These are phyloP conservation scores for Rhabdornis inornatus DNA, from an alignment of 2,113 vertebrate genomes.

Conservation along the genomic window DNA sequence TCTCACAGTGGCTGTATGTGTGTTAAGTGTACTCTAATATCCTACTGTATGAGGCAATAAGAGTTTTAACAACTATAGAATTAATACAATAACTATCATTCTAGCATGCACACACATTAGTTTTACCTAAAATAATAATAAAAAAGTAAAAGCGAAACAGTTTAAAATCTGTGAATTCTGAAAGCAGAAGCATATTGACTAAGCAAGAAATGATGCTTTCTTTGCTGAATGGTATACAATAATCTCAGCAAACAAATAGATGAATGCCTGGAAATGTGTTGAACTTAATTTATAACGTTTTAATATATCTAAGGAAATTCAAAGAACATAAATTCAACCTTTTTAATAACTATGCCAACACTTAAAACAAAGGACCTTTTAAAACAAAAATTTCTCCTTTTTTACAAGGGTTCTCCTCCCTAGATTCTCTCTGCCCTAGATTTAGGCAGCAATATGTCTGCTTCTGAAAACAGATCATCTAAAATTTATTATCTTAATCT, in stretches of 20 bases:
- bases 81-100: not conserved
- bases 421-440: too few relatives aligned
- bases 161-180: not conserved
- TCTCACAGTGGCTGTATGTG: not conserved
- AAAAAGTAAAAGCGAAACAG: not conserved
- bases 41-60: not conserved
- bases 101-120: not conserved
- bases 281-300: not conserved
- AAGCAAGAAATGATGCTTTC: not conserved
- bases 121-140: not conserved
- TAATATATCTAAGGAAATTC: slow-evolving; percentile 10
- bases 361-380: slow-evolving; percentile 44
- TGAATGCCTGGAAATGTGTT: not conserved
- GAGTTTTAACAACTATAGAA: not conserved
- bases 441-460: slow-evolving; percentile 44
- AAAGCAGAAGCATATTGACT: not conserved
- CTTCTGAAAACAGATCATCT: slow-evolving; percentile 46
- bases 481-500: slow-evolving; percentile 56
- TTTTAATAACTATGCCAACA: slow-evolving; percentile 39
- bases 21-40: not conserved
- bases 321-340: slow-evolving; percentile 40
- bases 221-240: not conserved
- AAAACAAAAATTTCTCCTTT: slow-evolving; percentile 1
- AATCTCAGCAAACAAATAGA: not conserved
- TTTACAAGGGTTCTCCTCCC: slow-evolving; percentile 22